Base-by-base conservation (phyloP, 1,140 invertebrate genomes). In the Mya arenaria region DNA sequence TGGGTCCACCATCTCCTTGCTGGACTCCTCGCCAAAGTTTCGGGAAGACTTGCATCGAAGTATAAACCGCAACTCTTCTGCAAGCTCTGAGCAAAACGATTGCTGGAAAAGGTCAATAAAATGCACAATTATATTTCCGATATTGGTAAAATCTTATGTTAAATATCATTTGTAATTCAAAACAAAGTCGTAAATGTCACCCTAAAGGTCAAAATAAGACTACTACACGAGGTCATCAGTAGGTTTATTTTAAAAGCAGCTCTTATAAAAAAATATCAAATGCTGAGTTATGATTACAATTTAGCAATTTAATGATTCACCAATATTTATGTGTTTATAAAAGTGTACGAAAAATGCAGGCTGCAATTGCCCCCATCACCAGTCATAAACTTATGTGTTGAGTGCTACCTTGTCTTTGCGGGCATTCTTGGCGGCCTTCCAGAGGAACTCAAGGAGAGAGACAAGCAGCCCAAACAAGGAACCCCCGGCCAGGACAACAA, bases 361-460 rank as follows among this genome's bases (percentile, higher is more conserved):
- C n/a, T n/a, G n/a, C n/a, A n/a, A n/a, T n/a, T n/a, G n/a, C n/a
- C n/a, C n/a, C n/a, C n/a, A n/a, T n/a, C n/a, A n/a, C n/a, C n/a
- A n/a, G n/a, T n/a, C n/a, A n/a, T n/a, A n/a, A n/a, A n/a, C n/a
- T n/a, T n/a, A n/a, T n/a, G n/a, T n/a, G n/a, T n/a, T n/a, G n/a
- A n/a, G n/a, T n/a, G n/a, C 19, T 44, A 75, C 73, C 73, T 75
- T 75, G 36, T 75, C 73, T 19, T n/a, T 58, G 1, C 73, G 58
- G 17, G 73, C 73, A 75, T 75, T 75, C 30, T 58, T 63, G 4
- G 56, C 56, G 48, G 97, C 98, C 92, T 99, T 98, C 96, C 97
- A 98, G 86, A 97, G 97, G 92, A 99, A 99, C 92, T 99, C 98
- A 85, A 98, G 94, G 60, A 99, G 97, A 4, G 98, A 97, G 0